Evolutionary conservation across 2,888 invertebrate genomes (phyloP).

Genomic region (Candidula unifasciata): DNA sequence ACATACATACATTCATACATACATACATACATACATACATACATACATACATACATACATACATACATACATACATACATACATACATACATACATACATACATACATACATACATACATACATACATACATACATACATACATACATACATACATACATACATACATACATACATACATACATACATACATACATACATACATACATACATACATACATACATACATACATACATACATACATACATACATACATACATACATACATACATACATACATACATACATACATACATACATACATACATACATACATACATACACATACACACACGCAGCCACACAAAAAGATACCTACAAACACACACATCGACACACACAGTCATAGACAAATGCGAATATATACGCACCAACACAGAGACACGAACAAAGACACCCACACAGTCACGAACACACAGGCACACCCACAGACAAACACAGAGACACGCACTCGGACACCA

Average conservation of each 20-base stretch:
- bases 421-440: too few relatives aligned
- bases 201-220: not conserved
- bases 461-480: too few relatives aligned
- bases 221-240: not conserved
- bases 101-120: not conserved
- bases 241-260: not conserved
- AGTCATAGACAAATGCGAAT: too few relatives aligned
- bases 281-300: not conserved
- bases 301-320: not conserved
- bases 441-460: too few relatives aligned
- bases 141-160: not conserved
- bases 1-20: constrained; percentile 6
- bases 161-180: not conserved
- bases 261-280: not conserved
- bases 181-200: not conserved
- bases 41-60: not conserved
- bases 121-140: not conserved
- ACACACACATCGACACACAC: too few relatives aligned
- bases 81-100: constrained; percentile 16
- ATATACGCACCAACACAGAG: too few relatives aligned
- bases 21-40: not conserved
- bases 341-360: too few relatives aligned
- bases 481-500: too few relatives aligned
- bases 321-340: too few relatives aligned
- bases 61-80: constrained; percentile 10